Evolutionary conservation across 2,888 invertebrate genomes (phyloP), one percentile per base, ranked within the genome.

Genomic region (Cheilosia soror): DNA sequence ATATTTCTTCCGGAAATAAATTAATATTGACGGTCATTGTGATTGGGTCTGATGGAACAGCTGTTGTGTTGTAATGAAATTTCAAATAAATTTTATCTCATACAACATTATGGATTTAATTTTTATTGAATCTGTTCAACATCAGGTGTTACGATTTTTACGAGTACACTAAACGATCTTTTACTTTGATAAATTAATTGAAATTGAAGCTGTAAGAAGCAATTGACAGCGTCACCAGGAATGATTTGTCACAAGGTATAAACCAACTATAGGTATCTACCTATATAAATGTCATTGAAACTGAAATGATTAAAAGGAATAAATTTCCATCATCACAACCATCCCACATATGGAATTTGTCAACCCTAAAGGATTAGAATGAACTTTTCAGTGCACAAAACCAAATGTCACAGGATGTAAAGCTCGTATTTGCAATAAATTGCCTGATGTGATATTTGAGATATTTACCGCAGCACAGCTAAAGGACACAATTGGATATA

Each of bases 401-500:
- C 63, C 57, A 72, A 83, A 78, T 57, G 82, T 83, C 83, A 72
- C 60, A 72, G 47, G 62, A 68, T 73, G 77, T 66, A 62, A 72
- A 65, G 65, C 78, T 73, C 44, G 49, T 13, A n/a, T 78, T 68
- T 40, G 66, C 73, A 68, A 84, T 84, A 79, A 73, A 84, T 75
- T 83, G 33, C 72, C 63, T 33, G 15, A 7, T 78, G 68, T 65
- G 75, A 84, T 79, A 84, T 84, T 79, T 79, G 84, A 84, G 79
- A 79, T 79, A 84, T 79, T 84, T 79, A 79, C 84, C 79, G 60
- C 75, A 79, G 44, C 51, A 20, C 20, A 73, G 65, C 65, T 57
- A 75, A 79, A 55, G 79, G 79, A 84, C 58, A 84, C 79, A 84
- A 84, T 79, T 79, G 84, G 75, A 79, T 79, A 71, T 79, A 71